Percentiles rank a stretch among this genome's conserved stretches.
phyloP scores from a whole-genome alignment of 2,797 vertebrate genomes.

The Notoglanidium macrostoma region DNA sequence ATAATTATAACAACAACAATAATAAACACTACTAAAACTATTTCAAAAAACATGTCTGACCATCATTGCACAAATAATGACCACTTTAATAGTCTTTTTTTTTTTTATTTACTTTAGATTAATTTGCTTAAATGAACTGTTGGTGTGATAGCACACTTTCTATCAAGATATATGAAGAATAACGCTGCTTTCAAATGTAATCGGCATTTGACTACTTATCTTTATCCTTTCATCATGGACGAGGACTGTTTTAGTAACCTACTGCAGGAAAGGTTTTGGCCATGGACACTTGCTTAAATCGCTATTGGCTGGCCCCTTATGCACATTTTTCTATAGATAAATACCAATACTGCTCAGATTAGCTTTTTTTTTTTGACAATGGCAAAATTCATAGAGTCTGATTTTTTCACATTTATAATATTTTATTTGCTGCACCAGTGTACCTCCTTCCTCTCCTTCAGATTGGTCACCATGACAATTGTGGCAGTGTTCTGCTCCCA shows the following conservation, averaged over 20 bases:
- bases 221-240: no score
- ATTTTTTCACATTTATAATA: not conserved
- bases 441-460: constrained; percentile 98
- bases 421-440: not conserved
- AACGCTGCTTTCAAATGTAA: not conserved
- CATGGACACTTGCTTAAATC: not conserved
- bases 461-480: constrained; percentile 98
- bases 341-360: not conserved
- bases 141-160: not conserved
- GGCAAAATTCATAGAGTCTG: not conserved
- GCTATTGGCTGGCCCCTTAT: not conserved
- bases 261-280: not conserved
- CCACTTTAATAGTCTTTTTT: not conserved
- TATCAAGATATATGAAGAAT: not conserved
- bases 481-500: constrained; percentile 99
- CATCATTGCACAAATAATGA: not conserved
- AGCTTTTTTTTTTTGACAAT: not conserved
- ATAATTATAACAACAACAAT: constrained; percentile 1
- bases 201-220: not conserved
- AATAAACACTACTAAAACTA: not conserved
- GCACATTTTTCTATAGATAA: no score
- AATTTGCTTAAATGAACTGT: not conserved
- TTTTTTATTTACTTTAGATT: not conserved
- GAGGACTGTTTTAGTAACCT: not conserved
- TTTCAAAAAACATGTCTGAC: not conserved